Base-by-base conservation (phyloP, 2,888 invertebrate genomes). In the Morpho achilles region DNA sequence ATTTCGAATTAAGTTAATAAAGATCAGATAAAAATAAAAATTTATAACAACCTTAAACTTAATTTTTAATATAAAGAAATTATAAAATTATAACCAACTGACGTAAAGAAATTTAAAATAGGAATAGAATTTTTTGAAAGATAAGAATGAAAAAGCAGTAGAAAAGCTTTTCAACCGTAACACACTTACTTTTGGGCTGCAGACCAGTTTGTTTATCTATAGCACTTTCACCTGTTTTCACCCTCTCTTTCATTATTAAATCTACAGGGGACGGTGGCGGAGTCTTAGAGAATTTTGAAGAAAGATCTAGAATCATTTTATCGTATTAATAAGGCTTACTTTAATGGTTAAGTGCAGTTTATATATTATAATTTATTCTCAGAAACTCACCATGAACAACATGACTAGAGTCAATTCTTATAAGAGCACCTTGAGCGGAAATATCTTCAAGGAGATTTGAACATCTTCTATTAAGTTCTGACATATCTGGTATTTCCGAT, bases 251-350 rank as follows among this genome's bases (percentile, higher is more conserved):
- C 63, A 84, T 72, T 63, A 87, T 90, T 72, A 94, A 91, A 78
- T 94, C 94, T 57, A 94, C 94, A 45, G 94, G 94, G 68, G 94
- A 94, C 7, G 94, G 94, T 53, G 94, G 94, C 63, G 94, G 94
- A 61, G 94, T 94, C 77, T 93, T 94, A 44, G 93, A 93, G 70
- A 93, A 91, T 74, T 92, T 93, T 58, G 94, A 92, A 62, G 91
- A 92, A 70, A 93, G 82, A 85, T 93, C 94, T 93, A 83, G 49
- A 53, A 49, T 41, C 56, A 69, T 40, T 41, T 46, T n/a, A 50
- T 22, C 51, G 10, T 10, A 39, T 40, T 51, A 32, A 46, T 16
- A 39, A 8, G 8, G 10, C 7, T 22, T 47, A 8, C 16, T 22
- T 23, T 39, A 50, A 44, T 9, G 7, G 41, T 52, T 46, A 46